These are phyloP conservation scores for Drosophila ezoana DNA, from an alignment of 2,888 invertebrate species.

Conservation along the genomic window DNA sequence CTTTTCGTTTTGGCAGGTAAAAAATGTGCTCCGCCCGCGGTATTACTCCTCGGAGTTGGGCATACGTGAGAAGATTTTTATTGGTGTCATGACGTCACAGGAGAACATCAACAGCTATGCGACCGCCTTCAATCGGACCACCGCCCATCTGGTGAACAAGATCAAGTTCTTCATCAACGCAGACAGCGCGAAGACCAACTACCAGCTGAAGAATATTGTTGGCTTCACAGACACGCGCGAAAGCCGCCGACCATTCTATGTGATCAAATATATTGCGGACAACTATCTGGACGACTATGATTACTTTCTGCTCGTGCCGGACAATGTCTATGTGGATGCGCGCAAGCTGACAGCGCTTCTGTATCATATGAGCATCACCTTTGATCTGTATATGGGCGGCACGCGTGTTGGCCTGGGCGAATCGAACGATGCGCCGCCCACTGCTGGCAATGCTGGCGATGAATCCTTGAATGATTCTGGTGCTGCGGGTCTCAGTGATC, in stretches of 20 bases:
- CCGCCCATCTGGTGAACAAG: conserved; percentile 93
- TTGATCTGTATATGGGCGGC: conserved; percentile 95
- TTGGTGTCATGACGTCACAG: conserved; percentile 93
- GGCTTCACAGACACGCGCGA: conserved; percentile 93
- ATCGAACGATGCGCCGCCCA: neutral
- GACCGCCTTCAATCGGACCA: conserved; percentile 94
- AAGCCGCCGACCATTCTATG: conserved; percentile 93
- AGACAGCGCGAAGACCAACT: conserved; percentile 86
- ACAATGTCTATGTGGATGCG: conserved; percentile 93
- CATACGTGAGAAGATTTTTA: conserved; percentile 94
- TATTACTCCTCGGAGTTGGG: conserved; percentile 98
- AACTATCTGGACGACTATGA: conserved; percentile 96
- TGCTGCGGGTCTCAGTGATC: conserved; percentile 70
- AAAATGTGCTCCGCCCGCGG: conserved; percentile 92
- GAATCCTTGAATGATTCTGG: conserved; percentile 35
- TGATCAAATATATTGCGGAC: conserved; percentile 95
- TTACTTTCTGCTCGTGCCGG: conserved; percentile 95
- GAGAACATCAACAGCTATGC: conserved; percentile 90
- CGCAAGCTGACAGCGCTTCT: conserved; percentile 90
- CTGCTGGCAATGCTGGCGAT: conserved; percentile 1
- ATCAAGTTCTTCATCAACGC: conserved; percentile 92
- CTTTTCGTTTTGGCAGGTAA: conserved; percentile 79
- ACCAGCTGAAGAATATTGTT: conserved; percentile 90
- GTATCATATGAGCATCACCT: conserved; percentile 92
- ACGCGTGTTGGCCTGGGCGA: conserved; percentile 76